Percentiles rank a stretch among this genome's conserved stretches.
Conservation (phyloP, 35 echinoderm and acorn worm species). For the Stichopus chloronotus region DNA sequence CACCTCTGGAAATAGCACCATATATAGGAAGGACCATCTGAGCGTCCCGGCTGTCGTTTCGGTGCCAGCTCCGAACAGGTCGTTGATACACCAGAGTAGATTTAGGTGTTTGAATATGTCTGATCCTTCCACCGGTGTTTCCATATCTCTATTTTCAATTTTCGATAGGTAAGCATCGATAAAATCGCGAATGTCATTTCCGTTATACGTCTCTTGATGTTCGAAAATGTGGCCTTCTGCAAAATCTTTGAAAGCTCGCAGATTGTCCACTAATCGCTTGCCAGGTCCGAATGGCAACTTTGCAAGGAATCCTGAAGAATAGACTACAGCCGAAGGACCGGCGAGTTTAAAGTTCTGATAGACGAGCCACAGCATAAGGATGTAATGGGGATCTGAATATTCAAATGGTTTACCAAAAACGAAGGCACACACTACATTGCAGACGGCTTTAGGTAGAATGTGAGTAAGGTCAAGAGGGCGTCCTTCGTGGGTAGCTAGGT, state of each 20-base stretch:
- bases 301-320: conserved; percentile 27
- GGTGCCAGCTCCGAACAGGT: conserved; percentile 75
- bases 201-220: conserved; percentile 61
- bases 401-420: conserved; percentile 77
- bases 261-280: conserved; percentile 51
- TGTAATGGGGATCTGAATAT: conserved; percentile 54
- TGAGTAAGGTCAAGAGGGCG: conserved; percentile 59
- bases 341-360: conserved; percentile 64
- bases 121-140: not conserved
- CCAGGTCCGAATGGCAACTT: conserved; percentile 52
- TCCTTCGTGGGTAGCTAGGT: conserved; percentile 53
- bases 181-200: conserved; percentile 71
- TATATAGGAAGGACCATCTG: conserved; percentile 80
- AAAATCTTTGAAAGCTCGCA: conserved; percentile 35
- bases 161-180: conserved; percentile 81
- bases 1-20: conserved; percentile 71
- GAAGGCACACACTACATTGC: conserved; percentile 74
- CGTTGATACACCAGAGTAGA: conserved; percentile 40
- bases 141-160: conserved; percentile 17
- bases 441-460: conserved; percentile 70
- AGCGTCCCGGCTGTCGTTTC: conserved; percentile 76
- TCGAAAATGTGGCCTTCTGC: conserved; percentile 59
- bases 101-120: conserved; percentile 55
- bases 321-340: conserved; percentile 38
- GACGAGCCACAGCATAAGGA: conserved; percentile 27